Evolutionary conservation across 2,113 vertebrate genomes (phyloP).

Genomic region (Lycaon pictus): DNA sequence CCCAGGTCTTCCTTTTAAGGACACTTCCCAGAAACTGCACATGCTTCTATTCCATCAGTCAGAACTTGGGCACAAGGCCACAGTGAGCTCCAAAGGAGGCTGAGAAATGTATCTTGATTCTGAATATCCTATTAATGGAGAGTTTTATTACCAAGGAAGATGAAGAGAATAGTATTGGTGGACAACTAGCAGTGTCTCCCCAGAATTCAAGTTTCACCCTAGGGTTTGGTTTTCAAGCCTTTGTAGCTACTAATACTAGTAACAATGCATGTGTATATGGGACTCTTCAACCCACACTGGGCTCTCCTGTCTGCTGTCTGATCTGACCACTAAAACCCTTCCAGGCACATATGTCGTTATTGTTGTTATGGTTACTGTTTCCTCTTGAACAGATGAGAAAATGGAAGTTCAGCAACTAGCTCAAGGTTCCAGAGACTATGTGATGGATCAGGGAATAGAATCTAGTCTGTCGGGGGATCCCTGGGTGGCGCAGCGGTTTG

Average conservation of each 20-base stretch:
- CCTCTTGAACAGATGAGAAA: constrained; percentile 19
- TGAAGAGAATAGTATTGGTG: not conserved
- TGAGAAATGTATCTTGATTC: constrained; percentile 11
- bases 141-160: not conserved
- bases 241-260: not conserved
- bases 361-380: not conserved
- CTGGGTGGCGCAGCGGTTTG: no score
- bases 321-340: not conserved
- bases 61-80: not conserved
- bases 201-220: not conserved
- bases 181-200: not conserved
- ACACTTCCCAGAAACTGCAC: not conserved
- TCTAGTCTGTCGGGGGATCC: not conserved
- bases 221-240: not conserved
- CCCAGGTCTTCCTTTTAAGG: not conserved
- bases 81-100: not conserved
- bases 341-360: not conserved
- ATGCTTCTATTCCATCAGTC: not conserved
- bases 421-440: not conserved
- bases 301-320: not conserved
- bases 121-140: not conserved
- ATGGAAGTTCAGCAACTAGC: not conserved
- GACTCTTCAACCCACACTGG: not conserved
- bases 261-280: not conserved
- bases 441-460: not conserved